Evolutionary conservation across 2,797 vertebrate genomes (phyloP), one percentile per base, ranked within the genome.

Genomic region (Esox lucius): DNA sequence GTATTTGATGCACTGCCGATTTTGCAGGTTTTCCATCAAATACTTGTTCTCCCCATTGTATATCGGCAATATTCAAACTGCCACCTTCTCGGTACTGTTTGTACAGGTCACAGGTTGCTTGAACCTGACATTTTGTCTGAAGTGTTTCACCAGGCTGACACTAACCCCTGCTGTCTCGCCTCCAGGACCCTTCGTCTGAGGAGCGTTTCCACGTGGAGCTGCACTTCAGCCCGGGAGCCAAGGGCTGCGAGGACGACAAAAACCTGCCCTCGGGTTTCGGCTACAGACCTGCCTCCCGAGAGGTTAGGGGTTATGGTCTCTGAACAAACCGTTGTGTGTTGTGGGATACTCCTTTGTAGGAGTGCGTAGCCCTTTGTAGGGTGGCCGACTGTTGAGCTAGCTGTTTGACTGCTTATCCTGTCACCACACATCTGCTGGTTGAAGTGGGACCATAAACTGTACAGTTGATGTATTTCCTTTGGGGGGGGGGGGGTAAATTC

Each of bases 221-320:
- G 71, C 96, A 96, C 84, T 96, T 96, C 56, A 96, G 95, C 89
- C 95, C 96, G 39, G 96, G 96, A 87, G 95, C 95, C 19, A 96
- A 96, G 89, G 96, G 96, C 39, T 96, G 96, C 83, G 96, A 96
- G 76, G 95, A 96, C 83, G 95, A 96, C 81, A 96, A 96, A 90
- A 96, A 96, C 84, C 89, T 96, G 59, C 96, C 96, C 0, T 94
- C 96, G 70, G 96, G 96, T 68, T 96, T 95, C 84, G 96, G 96
- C 65, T 96, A 96, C 80, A 94, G 96, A 88, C 96, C 96, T 79
- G 96, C 96, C 17, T 96, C 96, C 46, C 91, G 95, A 84, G 95
- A 96, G 95, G 96, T 96, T 86, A 83, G 75, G 13, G 17, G 22
- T 61, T 22, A n/a, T 7, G 22, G 56, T 59, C 9, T 59, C 56